phyloP scores from a whole-genome alignment of 2,797 vertebrate species.

The Decapterus maruadsi region DNA sequence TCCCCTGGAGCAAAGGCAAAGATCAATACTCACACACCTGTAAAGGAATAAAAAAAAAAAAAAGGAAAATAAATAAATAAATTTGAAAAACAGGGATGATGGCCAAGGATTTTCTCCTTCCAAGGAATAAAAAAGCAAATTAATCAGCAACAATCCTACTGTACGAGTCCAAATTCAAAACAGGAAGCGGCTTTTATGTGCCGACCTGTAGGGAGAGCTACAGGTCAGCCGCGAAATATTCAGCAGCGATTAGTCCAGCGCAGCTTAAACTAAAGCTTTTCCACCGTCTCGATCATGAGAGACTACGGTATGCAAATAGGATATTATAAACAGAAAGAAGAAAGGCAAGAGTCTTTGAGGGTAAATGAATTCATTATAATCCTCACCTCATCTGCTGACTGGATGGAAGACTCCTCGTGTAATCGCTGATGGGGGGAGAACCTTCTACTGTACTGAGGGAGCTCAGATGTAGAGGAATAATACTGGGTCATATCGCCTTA shows the following conservation, averaged over 20 bases:
- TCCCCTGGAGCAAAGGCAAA: slow-evolving; percentile 74
- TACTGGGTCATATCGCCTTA: slow-evolving; percentile 37
- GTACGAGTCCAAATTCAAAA: slow-evolving; percentile 52
- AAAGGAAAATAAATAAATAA: background rate
- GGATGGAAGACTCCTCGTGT: slow-evolving; percentile 65
- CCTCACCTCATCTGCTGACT: slow-evolving; percentile 67
- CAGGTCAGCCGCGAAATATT: slow-evolving; percentile 68
- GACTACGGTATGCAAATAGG: slow-evolving; percentile 56
- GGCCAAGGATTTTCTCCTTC: slow-evolving; percentile 67
- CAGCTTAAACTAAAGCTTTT: slow-evolving; percentile 42
- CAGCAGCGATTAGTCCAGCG: slow-evolving; percentile 49
- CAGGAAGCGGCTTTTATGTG: slow-evolving; percentile 66
- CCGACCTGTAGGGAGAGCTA: slow-evolving; percentile 58
- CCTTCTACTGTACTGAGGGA: slow-evolving; percentile 35
- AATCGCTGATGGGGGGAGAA: slow-evolving; percentile 53
- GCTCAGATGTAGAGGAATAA: slow-evolving; percentile 55
- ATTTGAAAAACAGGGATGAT: slow-evolving; percentile 26
- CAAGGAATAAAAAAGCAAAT: slow-evolving; percentile 33
- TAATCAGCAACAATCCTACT: slow-evolving; percentile 51
- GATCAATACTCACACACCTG: slow-evolving; percentile 80
- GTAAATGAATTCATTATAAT: slow-evolving; percentile 72
- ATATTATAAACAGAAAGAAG: slow-evolving; percentile 51
- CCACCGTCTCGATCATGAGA: slow-evolving; percentile 38
- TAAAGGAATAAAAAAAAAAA: slow-evolving; percentile 29
- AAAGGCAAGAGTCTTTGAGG: slow-evolving; percentile 59